Conservation (phyloP, 2,797 vertebrate genomes). For the Anguilla anguilla region DNA sequence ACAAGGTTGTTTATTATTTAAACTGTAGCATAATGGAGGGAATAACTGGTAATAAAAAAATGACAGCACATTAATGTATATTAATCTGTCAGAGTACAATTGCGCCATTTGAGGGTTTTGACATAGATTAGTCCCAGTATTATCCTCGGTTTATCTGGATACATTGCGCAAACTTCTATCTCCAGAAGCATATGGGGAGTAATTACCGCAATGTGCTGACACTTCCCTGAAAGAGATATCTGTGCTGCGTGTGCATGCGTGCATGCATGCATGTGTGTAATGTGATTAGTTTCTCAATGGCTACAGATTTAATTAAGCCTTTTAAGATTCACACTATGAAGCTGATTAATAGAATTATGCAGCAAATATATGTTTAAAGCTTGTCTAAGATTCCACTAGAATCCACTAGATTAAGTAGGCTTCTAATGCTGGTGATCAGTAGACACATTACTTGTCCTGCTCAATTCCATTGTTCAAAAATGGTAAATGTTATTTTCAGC, state of each 20-base stretch:
- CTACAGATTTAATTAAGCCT: conserved; percentile 37
- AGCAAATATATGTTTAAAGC: conserved; percentile 31
- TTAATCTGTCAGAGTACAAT: conserved; percentile 55
- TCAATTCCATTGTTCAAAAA: background rate
- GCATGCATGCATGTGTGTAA: conserved; percentile 31
- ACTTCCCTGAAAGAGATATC: conserved; percentile 24
- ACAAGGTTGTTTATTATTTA: conserved; percentile 39
- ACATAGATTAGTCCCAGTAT: conserved; percentile 52
- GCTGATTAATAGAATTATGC: conserved; percentile 60
- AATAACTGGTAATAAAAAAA: conserved; percentile 56
- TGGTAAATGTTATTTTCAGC: background rate
- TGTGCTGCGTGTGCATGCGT: conserved; percentile 24
- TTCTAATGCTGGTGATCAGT: background rate
- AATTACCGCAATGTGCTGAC: conserved; percentile 27
- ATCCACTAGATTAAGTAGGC: conserved; percentile 11
- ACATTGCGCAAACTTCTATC: conserved; percentile 19
- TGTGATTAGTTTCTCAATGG: conserved; percentile 39
- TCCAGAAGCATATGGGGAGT: conserved; percentile 15
- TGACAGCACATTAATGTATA: conserved; percentile 49
- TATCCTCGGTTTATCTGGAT: conserved; percentile 40
- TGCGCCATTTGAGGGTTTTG: conserved; percentile 52
- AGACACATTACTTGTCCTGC: background rate
- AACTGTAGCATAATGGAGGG: conserved; percentile 46
- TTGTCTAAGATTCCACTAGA: background rate
- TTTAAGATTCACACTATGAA: conserved; percentile 37